phyloP scores from a whole-genome alignment of 1,140 invertebrate species.

The Pristionchus pacificus region DNA sequence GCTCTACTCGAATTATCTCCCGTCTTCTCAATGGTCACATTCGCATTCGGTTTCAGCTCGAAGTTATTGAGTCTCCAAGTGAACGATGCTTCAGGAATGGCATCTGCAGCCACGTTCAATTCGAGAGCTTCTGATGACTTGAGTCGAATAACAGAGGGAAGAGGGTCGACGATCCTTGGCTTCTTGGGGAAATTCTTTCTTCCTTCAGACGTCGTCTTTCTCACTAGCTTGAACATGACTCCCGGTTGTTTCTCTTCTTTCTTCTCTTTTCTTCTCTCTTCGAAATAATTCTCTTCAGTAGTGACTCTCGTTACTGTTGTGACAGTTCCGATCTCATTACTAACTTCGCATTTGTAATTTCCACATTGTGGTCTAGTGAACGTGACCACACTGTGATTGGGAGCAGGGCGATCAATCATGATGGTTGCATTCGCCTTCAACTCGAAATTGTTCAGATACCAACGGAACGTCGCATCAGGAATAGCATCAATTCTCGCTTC shows the following conservation, averaged over 20 bases:
- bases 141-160: conserved; percentile 30
- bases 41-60: conserved; percentile 42
- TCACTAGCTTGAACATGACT: conserved; percentile 24
- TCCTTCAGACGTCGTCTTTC: conserved; percentile 20
- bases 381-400: conserved; percentile 29
- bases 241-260: conserved; percentile 15
- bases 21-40: conserved; percentile 37
- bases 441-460: conserved; percentile 52
- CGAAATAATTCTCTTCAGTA: conserved; percentile 24
- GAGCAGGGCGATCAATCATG: conserved; percentile 22
- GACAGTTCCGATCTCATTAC: conserved; percentile 38
- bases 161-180: conserved; percentile 37
- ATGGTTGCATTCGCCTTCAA: conserved; percentile 25
- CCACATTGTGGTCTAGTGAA: conserved; percentile 39
- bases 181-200: conserved; percentile 40
- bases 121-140: conserved; percentile 34
- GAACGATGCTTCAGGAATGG: conserved; percentile 46
- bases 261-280: conserved; percentile 6
- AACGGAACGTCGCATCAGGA: conserved; percentile 31
- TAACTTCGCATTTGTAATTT: conserved; percentile 33
- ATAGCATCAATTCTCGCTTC: conserved; percentile 26
- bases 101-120: conserved; percentile 43
- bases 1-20: conserved; percentile 38
- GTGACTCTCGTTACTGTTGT: conserved; percentile 36
- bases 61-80: conserved; percentile 50